phyloP scores from a whole-genome alignment of 2,113 vertebrate genomes.

The Oriolus oriolus region DNA sequence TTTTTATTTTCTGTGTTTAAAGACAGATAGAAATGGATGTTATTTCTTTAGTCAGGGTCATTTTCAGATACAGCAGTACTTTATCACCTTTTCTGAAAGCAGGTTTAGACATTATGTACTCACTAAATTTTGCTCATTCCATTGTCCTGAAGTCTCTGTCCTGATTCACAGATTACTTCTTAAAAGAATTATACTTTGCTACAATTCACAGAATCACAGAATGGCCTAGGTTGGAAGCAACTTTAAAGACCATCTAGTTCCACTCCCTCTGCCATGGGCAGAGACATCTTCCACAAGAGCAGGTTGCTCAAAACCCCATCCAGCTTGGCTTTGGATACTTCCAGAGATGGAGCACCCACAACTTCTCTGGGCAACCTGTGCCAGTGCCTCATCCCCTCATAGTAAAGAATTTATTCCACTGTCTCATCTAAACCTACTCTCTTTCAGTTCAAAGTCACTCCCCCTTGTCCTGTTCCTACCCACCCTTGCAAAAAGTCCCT shows the following conservation, averaged over 20 bases:
- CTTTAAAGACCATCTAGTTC: not conserved
- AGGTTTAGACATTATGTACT: not conserved
- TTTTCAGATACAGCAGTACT: not conserved
- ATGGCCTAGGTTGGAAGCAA: not conserved
- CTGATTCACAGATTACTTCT: not conserved
- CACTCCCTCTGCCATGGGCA: not conserved
- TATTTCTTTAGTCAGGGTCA: not conserved
- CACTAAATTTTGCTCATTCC: not conserved
- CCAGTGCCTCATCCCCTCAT: not conserved
- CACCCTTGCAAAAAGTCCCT: not conserved
- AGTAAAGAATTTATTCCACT: not conserved
- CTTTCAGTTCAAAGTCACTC: not conserved
- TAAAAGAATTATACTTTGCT: not conserved
- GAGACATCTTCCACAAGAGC: not conserved
- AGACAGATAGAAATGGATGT: not conserved
- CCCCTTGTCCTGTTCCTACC: not conserved
- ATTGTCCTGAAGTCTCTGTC: not conserved
- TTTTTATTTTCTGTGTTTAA: not conserved
- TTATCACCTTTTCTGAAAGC: not conserved
- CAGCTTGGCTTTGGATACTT: not conserved
- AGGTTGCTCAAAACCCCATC: not conserved
- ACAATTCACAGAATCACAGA: not conserved
- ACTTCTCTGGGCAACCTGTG: not conserved
- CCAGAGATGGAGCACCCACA: not conserved
- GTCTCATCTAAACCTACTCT: not conserved